phyloP scores from a whole-genome alignment of 2,888 invertebrate genomes.

The Coronaproctus castanopsis region DNA sequence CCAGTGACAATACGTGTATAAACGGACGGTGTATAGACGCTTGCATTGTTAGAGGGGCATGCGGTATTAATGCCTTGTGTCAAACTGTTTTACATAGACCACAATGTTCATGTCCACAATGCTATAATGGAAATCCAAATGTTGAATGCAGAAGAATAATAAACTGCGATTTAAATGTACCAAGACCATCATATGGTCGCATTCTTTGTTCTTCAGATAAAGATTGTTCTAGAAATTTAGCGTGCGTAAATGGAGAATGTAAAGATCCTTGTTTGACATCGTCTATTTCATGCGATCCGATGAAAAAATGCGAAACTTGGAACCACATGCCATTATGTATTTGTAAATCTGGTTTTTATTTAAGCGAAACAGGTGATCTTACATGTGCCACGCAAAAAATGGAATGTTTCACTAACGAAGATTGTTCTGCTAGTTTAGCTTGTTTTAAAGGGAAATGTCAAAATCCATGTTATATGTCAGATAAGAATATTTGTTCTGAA shows the following conservation, averaged over 20 bases:
- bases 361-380: conserved; percentile 69
- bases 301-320: conserved; percentile 72
- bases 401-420: conserved; percentile 58
- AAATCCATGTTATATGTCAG: conserved; percentile 48
- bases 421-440: conserved; percentile 68
- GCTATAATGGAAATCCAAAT: conserved; percentile 64
- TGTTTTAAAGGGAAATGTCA: conserved; percentile 62
- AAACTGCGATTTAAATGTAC: conserved; percentile 6
- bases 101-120: conserved; percentile 71
- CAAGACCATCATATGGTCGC: neutral
- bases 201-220: conserved; percentile 10
- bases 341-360: conserved; percentile 69
- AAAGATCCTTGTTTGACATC: conserved; percentile 14
- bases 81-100: conserved; percentile 65
- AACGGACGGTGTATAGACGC: conserved; percentile 79
- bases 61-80: conserved; percentile 75
- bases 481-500: conserved; percentile 42
- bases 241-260: conserved; percentile 15
- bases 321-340: conserved; percentile 69
- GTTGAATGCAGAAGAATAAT: conserved; percentile 40
- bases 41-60: conserved; percentile 67
- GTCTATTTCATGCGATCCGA: conserved; percentile 20
- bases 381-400: conserved; percentile 63
- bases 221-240: conserved; percentile 13
- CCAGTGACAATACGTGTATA: conserved; percentile 76